phyloP scores from a whole-genome alignment of 2,888 invertebrate genomes.

The Latrodectus hesperus region DNA sequence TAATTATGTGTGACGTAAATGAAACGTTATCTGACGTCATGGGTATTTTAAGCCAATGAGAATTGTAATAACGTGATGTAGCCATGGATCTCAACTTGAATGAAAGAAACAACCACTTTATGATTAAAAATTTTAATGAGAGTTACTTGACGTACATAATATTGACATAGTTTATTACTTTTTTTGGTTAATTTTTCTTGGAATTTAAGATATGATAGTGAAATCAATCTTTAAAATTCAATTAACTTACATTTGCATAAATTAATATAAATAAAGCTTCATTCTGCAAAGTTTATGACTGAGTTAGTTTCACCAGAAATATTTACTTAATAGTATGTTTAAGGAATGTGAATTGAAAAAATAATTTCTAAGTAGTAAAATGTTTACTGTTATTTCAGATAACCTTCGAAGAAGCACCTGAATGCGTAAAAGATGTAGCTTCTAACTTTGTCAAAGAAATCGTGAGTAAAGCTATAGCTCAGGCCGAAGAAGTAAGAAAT shows the following conservation, averaged over 20 bases:
- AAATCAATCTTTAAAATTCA: background rate
- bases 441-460: slow-evolving; percentile 50
- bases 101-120: too few species aligned
- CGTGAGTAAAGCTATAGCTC: slow-evolving; percentile 48
- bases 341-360: background rate
- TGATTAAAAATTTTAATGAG: too few species aligned
- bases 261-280: background rate
- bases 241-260: background rate
- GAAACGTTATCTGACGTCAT: too few species aligned
- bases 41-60: too few species aligned
- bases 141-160: too few species aligned
- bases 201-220: background rate
- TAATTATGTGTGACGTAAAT: too few species aligned
- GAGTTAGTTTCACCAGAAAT: background rate
- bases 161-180: too few species aligned
- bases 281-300: background rate
- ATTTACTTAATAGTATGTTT: background rate
- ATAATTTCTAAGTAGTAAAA: background rate
- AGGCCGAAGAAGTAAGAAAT: slow-evolving; percentile 50
- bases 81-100: too few species aligned
- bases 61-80: too few species aligned
- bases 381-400: slow-evolving; percentile 15
- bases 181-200: too few species aligned
- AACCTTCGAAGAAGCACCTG: slow-evolving; percentile 47
- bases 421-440: slow-evolving; percentile 48